Conservation (phyloP, 2,888 invertebrate species). For the Heliconius ismenius region DNA sequence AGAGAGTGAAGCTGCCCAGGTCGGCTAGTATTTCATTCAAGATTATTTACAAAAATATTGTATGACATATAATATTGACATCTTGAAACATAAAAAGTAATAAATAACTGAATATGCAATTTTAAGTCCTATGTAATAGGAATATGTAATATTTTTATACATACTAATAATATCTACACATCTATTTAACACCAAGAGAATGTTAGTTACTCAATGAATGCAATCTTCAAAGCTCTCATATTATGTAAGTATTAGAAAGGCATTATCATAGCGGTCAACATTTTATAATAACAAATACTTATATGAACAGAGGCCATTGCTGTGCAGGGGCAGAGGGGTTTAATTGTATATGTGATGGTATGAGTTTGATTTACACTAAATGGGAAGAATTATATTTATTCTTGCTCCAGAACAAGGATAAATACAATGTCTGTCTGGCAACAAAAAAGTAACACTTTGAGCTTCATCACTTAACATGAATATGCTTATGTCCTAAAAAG, state of each 20-base stretch:
- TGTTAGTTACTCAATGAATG: constrained; percentile 34
- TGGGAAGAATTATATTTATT: no score
- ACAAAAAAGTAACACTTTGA: no score
- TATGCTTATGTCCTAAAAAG: no score
- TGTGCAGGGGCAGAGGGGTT: background rate
- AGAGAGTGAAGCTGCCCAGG: no score
- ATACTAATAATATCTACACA: constrained; percentile 6
- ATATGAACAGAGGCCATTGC: background rate
- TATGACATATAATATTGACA: background rate
- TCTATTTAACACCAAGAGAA: constrained; percentile 15
- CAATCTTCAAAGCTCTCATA: constrained; percentile 42
- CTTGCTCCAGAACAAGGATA: no score
- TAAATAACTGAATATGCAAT: background rate
- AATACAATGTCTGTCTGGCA: no score
- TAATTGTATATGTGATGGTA: background rate
- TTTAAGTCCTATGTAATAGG: background rate
- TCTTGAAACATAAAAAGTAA: background rate
- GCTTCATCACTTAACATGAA: no score
- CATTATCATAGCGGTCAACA: constrained; percentile 48
- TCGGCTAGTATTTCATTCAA: no score
- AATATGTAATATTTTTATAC: background rate
- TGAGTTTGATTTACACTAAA: no score
- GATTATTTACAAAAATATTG: background rate
- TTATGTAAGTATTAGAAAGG: constrained; percentile 60
- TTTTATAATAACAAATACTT: constrained; percentile 17